Conservation (phyloP, 2,888 invertebrate genomes). For the Aphidius colemani region DNA sequence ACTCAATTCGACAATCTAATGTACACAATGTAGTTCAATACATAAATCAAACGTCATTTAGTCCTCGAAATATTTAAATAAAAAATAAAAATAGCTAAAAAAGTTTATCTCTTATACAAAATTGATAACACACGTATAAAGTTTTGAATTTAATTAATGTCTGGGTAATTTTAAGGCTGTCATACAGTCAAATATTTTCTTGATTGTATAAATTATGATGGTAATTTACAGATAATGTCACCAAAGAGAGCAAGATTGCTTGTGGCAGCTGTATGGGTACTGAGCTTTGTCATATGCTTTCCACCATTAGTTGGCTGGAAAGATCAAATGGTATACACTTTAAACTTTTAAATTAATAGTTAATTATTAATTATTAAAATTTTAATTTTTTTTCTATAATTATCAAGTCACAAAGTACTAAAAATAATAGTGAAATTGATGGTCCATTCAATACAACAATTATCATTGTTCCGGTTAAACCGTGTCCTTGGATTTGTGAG, state of each 20-base stretch:
- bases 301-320: constrained; percentile 96
- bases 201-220: not conserved
- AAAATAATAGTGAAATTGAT: constrained; percentile 33
- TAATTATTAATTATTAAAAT: not conserved
- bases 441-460: constrained; percentile 54
- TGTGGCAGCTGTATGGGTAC: constrained; percentile 91
- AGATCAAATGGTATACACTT: constrained; percentile 70
- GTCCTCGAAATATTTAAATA: no score
- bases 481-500: constrained; percentile 86
- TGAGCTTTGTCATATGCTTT: constrained; percentile 95
- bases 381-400: not conserved
- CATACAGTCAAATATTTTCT: not conserved
- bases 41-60: no score
- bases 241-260: constrained; percentile 82
- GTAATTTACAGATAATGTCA: constrained; percentile 73
- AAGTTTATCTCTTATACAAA: no score
- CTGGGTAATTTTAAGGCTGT: not conserved
- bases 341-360: not conserved
- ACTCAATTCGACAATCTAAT: not conserved
- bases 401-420: not conserved
- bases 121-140: not conserved
- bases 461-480: constrained; percentile 61
- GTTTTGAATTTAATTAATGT: not conserved
- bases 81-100: no score
- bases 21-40: not conserved